These are phyloP conservation scores for Phyllotreta cruciferae DNA, from an alignment of 2,888 invertebrate genomes.

Conservation along the genomic window DNA sequence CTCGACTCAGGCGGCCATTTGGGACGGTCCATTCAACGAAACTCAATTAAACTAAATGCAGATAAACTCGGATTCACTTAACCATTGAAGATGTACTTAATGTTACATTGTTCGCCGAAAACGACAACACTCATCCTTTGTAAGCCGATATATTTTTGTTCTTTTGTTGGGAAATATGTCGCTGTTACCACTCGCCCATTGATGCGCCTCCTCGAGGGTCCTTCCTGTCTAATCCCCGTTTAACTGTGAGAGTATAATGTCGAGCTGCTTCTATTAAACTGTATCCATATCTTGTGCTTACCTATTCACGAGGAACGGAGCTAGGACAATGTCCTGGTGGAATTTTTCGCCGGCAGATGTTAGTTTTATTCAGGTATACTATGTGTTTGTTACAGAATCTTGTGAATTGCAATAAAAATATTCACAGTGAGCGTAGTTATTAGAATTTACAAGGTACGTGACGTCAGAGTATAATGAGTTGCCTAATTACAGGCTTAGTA, in stretches of 20 bases:
- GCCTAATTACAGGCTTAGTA: no score
- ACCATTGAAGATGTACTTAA: constrained; percentile 33
- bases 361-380: constrained; percentile 24
- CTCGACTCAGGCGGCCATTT: constrained; percentile 8
- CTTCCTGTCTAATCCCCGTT: constrained; percentile 48
- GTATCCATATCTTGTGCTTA: constrained; percentile 35
- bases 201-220: constrained; percentile 39
- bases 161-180: constrained; percentile 45
- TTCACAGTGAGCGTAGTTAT: no score
- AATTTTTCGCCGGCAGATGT: constrained; percentile 30
- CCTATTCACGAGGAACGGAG: constrained; percentile 37
- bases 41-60: constrained; percentile 35
- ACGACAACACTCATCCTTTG: constrained; percentile 37
- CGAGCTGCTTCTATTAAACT: constrained; percentile 46
- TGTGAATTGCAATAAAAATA: no score
- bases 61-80: constrained; percentile 31
- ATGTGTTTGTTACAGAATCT: no score
- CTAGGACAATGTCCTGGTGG: constrained; percentile 32
- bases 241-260: constrained; percentile 48
- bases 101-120: constrained; percentile 21
- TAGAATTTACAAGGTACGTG: no score
- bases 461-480: no score
- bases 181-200: constrained; percentile 42
- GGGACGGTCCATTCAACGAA: constrained; percentile 24
- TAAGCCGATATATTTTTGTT: constrained; percentile 42